Conservation (phyloP, 2,113 vertebrate species). For the Corapipo altera region DNA sequence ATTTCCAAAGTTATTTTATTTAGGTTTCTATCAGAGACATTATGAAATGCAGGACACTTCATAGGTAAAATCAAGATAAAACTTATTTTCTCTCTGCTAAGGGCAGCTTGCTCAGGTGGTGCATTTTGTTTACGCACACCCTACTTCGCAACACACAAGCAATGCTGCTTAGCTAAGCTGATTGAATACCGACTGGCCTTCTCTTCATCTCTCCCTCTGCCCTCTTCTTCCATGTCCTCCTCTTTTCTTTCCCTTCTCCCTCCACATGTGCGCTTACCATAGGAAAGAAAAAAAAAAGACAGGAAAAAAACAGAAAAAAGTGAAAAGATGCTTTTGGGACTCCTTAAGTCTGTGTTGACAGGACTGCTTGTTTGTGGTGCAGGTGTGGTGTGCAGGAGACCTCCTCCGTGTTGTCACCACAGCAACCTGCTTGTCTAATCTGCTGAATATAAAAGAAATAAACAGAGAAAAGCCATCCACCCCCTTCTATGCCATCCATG, state of each 20-base stretch:
- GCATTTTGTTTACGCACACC: not conserved
- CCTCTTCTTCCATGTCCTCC: not conserved
- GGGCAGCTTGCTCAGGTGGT: not conserved
- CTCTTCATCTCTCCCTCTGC: not conserved
- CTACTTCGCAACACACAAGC: not conserved
- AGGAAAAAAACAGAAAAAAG: no score
- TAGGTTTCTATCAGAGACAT: not conserved
- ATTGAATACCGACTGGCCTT: not conserved
- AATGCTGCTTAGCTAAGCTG: not conserved
- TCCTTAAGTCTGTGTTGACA: slow-evolving; percentile 49
- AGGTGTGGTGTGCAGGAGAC: slow-evolving; percentile 82
- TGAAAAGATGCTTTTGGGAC: slow-evolving; percentile 16
- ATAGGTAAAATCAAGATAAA: not conserved
- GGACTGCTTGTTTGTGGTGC: slow-evolving; percentile 63
- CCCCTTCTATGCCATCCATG: slow-evolving; percentile 76
- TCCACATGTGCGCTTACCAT: not conserved
- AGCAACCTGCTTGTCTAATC: slow-evolving; percentile 82
- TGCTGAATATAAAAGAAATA: slow-evolving; percentile 75
- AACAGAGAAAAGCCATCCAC: slow-evolving; percentile 77
- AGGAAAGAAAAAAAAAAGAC: not conserved
- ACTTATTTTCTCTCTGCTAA: not conserved
- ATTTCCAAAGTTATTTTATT: not conserved
- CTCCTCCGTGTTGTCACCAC: slow-evolving; percentile 75
- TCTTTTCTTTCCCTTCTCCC: not conserved
- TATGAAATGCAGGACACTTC: not conserved